Conservation (phyloP, 2,888 invertebrate genomes). For the Tryphoninae sp. region DNA sequence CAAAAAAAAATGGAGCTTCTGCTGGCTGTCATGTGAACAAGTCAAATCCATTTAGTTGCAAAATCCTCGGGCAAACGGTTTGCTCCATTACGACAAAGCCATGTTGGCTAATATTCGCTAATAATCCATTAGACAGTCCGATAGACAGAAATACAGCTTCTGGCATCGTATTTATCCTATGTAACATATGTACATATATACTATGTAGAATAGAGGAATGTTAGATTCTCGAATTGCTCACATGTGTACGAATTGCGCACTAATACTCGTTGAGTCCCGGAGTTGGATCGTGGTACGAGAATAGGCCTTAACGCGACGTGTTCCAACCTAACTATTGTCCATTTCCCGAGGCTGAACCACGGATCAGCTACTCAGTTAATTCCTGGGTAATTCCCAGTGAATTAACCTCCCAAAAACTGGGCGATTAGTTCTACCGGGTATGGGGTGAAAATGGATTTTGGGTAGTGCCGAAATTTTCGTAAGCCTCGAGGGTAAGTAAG, state of each 20-base stretch:
- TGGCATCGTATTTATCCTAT: constrained; percentile 1
- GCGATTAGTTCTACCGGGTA: not conserved
- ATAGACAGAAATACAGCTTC: constrained; percentile 18
- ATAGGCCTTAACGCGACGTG: constrained; percentile 33
- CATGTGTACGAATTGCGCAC: not conserved
- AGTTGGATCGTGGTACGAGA: not conserved
- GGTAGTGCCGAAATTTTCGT: not conserved
- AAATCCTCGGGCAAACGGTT: constrained; percentile 46
- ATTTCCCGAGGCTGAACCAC: constrained; percentile 27
- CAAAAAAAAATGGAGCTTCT: not conserved
- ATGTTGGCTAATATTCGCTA: constrained; percentile 73
- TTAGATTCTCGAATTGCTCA: not conserved
- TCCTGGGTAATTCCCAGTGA: constrained; percentile 40
- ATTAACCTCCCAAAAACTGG: constrained; percentile 44
- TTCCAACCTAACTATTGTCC: constrained; percentile 55
- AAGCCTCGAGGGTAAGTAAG: not conserved
- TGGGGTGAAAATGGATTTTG: not conserved
- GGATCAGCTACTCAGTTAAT: constrained; percentile 39
- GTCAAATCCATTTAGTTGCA: not conserved
- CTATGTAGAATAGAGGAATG: not conserved
- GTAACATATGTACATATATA: constrained; percentile 1
- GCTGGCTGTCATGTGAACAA: not conserved
- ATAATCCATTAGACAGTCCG: constrained; percentile 71
- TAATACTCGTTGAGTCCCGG: not conserved
- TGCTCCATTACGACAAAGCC: constrained; percentile 68